Conservation (phyloP, 92 coral and sea anemone genomes). For the Parazoanthus darwini region DNA sequence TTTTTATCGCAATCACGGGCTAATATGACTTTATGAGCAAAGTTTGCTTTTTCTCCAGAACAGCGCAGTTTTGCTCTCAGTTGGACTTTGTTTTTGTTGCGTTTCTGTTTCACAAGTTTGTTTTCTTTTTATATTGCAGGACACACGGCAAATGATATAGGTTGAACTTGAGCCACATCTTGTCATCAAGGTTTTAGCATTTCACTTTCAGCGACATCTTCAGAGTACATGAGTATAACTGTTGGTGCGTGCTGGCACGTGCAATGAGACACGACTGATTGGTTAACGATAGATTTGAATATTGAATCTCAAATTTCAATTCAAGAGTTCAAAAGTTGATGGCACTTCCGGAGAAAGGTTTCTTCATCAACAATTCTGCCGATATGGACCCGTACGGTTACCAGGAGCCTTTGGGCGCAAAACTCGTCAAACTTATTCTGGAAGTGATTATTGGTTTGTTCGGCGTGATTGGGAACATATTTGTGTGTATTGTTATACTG, state of each 20-base stretch:
- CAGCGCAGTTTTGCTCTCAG: neutral
- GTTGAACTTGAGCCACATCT: neutral
- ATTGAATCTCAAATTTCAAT: neutral
- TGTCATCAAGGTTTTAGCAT: neutral
- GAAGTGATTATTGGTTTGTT: conserved; percentile 18
- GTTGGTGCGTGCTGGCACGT: neutral
- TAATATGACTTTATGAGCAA: neutral
- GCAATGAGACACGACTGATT: neutral
- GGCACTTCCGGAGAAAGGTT: neutral
- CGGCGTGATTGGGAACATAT: conserved; percentile 33
- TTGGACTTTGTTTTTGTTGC: neutral
- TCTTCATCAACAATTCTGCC: neutral
- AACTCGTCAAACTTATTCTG: conserved; percentile 10
- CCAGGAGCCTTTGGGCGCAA: conserved; percentile 32
- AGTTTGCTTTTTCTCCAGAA: neutral
- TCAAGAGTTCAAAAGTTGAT: neutral
- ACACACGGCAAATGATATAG: neutral
- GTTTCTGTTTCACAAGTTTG: neutral
- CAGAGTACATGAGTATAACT: neutral
- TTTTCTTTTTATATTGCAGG: neutral
- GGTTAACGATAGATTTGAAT: neutral
- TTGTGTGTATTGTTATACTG: conserved; percentile 29
- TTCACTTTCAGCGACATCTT: neutral
- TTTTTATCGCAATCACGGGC: neutral
- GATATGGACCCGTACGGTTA: conserved; percentile 8